These are phyloP conservation scores for Brassicogethes aeneus DNA, from an alignment of 2,888 invertebrate species.

Conservation along the genomic window DNA sequence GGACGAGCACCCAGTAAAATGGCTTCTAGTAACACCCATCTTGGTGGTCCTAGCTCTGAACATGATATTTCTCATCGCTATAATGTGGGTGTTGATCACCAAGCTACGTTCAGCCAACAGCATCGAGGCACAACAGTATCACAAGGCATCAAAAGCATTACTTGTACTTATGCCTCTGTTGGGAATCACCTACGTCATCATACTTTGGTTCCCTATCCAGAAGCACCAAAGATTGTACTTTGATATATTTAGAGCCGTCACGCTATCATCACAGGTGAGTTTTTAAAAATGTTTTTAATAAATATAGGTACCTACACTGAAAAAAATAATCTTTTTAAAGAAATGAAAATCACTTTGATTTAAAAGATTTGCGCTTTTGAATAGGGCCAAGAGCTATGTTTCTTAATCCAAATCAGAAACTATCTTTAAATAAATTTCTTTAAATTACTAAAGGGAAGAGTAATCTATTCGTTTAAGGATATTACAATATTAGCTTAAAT, in stretches of 20 bases:
- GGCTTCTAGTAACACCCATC: constrained; percentile 82
- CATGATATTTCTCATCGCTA: constrained; percentile 69
- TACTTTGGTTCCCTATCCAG: constrained; percentile 66
- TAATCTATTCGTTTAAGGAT: too few relatives aligned
- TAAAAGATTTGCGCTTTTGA: too few relatives aligned
- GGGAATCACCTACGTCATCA: constrained; percentile 83
- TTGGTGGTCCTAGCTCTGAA: constrained; percentile 74
- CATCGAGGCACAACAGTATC: constrained; percentile 81
- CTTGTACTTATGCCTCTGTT: constrained; percentile 87
- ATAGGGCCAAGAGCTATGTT: too few relatives aligned
- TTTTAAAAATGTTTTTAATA: too few relatives aligned
- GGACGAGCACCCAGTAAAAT: too few relatives aligned
- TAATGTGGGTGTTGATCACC: constrained; percentile 91
- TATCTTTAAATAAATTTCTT: too few relatives aligned
- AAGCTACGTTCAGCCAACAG: constrained; percentile 87
- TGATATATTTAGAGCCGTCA: constrained; percentile 67
- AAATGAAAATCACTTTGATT: too few relatives aligned
- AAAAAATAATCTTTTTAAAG: too few relatives aligned
- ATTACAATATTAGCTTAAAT: too few relatives aligned
- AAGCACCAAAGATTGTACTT: constrained; percentile 38
- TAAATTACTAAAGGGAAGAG: too few relatives aligned
- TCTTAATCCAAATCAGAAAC: too few relatives aligned
- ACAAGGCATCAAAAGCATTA: constrained; percentile 85
- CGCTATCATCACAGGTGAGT: constrained; percentile 84
- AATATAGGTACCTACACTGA: too few relatives aligned